Conservation (phyloP, 2,888 invertebrate species). For the Zygaena filipendulae region DNA sequence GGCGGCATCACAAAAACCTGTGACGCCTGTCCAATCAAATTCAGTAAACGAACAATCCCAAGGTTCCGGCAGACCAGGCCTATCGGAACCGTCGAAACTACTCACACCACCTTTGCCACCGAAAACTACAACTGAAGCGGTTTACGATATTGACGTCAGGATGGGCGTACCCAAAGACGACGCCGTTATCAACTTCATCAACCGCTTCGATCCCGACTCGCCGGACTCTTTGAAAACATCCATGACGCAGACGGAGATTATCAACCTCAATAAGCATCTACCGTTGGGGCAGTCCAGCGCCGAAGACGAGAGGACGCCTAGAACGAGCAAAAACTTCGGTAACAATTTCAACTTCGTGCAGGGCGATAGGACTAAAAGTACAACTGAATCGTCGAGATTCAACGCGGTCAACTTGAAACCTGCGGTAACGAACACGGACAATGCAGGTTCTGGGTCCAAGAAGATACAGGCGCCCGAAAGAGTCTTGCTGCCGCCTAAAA, state of each 20-base stretch:
- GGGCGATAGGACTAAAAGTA: conserved; percentile 31
- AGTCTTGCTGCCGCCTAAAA: conserved; percentile 66
- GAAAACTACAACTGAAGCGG: conserved; percentile 26
- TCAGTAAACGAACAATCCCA: too few relatives aligned
- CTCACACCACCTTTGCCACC: conserved; percentile 33
- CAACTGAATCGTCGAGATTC: conserved; percentile 29
- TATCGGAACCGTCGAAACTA: conserved; percentile 33
- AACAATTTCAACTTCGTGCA: conserved; percentile 35
- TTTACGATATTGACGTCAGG: conserved; percentile 24
- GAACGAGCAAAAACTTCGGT: conserved; percentile 35
- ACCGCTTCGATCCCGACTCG: conserved; percentile 54
- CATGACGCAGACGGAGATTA: conserved; percentile 49
- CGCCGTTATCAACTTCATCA: conserved; percentile 49
- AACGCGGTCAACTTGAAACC: conserved; percentile 37
- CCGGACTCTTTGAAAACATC: conserved; percentile 42
- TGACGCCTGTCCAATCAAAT: conserved; percentile 25
- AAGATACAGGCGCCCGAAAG: conserved; percentile 28
- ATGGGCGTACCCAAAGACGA: too few relatives aligned
- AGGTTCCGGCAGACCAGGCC: too few relatives aligned
- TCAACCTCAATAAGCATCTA: conserved; percentile 42
- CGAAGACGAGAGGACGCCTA: conserved; percentile 44
- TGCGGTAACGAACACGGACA: conserved; percentile 11
- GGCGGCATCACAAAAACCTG: conserved; percentile 32
- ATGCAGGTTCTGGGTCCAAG: too few relatives aligned
- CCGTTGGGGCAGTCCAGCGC: conserved; percentile 46